Evolutionary conservation across 2,113 vertebrate species (phyloP), one percentile per base, ranked within the genome.

Genomic region (Symphodus melops): DNA sequence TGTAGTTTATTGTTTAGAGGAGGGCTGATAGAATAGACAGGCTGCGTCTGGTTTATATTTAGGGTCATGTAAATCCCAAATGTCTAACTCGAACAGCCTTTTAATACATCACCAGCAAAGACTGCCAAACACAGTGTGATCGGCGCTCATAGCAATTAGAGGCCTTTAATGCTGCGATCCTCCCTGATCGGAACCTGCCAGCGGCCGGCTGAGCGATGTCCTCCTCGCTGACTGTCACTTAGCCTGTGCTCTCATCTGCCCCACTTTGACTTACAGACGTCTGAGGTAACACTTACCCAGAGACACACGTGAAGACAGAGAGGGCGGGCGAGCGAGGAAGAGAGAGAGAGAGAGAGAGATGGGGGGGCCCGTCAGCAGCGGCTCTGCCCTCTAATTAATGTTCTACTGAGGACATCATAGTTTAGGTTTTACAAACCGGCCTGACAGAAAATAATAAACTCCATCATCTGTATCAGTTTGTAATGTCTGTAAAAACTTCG

Each of bases 181-280:
- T 51, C 48, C 48, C 48, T 51, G 48, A 2, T 51, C 8, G 20
- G 64, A 71, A 57, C 58, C 61, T 1, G 42, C 65, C 25, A 23
- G 57, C 60, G 16, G 20, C 58, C 57, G 17, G 0, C 7, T 66
- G 72, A 84, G 56, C 63, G 79, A 80, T 75, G 60, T 72, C 20
- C 69, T 67, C 69, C 41, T 13, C 1, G 16, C 14, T 46, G 66
- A 68, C 68, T 51, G 36, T 67, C 64, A 54, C 62, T 28, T 71
- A 7, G 14, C 19, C 44, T 48, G 44, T 17, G 68, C 21, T 53
- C 70, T 57, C 70, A 58, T 76, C 69, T 81, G 57, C 56, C 49
- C 57, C 48, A 79, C 78, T 73, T 74, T 70, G 37, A 39, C 39
- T 61, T 46, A 37, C 56, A 71, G 59, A 59, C 41, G 65, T 36